Evolutionary conservation across 2,888 invertebrate species (phyloP), one percentile per base, ranked within the genome.

Genomic region (Achlya flavicornis): DNA sequence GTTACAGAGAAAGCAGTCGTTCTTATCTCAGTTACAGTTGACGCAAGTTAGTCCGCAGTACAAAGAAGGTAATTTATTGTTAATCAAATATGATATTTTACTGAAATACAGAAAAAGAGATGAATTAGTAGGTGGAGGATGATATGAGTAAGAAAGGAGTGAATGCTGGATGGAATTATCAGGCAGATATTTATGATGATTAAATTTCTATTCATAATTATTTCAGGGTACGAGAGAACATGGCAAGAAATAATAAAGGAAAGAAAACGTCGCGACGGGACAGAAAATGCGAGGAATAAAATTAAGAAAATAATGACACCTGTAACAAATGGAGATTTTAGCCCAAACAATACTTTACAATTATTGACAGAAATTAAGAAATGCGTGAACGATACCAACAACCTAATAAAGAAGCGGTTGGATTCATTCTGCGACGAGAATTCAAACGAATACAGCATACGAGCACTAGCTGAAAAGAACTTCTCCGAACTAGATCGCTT

Each of bases 231-330:
- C 77, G 96, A 96, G 85, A 90, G 88, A 62, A 92, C 93, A 60
- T 96, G 96, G 96, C 91, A 94, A 74, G 94, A 94, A 79, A 93
- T 96, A 69, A 76, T 96, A 4, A 94, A 94, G 79, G 96, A 96
- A 72, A 93, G 96, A 61, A 92, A 94, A 72, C 94, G 95, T 68
- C 88, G 96, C 64, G 90, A 94, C 69, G 92, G 94, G 62, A 81
- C 86, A 12, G 87, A 79, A 73, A 87, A 83, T 48, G 61, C 66
- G 14, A 69, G 73, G 2, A 66, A 73, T 3, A 68, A 66, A 38
- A 63, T 69, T 12, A 80, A 79, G 48, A 70, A 73, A 63, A 69
- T 72, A 62, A 76, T 77, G 77, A 61, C 71, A 41, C 64, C 70
- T 38, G 65, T 66, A 26, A 70, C 76, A 53, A 68, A 72, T 32